A percentile compares a stretch with the other conserved stretches of the same genome.
Evolutionary conservation across 2,797 vertebrate genomes (phyloP).

Genomic region (Tamandua tetradactyla): DNA sequence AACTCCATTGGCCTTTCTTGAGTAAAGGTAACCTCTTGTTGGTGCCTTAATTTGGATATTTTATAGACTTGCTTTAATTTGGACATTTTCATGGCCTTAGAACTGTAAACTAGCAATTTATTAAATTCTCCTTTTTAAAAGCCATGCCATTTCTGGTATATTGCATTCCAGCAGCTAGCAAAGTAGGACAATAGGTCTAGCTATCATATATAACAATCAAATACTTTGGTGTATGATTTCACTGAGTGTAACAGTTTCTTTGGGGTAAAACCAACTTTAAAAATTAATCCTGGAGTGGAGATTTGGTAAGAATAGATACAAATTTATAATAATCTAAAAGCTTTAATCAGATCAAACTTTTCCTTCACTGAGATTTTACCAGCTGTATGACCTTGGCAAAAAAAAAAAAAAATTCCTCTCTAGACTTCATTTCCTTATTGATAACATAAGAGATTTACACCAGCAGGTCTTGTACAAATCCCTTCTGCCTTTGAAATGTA

Average conservation of each 20-base stretch:
- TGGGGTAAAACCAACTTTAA: not conserved
- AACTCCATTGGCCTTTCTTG: too few species aligned
- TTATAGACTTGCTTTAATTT: too few species aligned
- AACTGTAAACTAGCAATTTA: too few species aligned
- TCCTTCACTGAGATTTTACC: not conserved
- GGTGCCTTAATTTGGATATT: too few species aligned
- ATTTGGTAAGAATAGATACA: not conserved
- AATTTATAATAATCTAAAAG: slow-evolving; percentile 30
- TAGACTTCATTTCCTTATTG: not conserved
- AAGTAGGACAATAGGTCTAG: not conserved
- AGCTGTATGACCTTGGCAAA: not conserved
- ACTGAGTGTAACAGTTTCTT: not conserved
- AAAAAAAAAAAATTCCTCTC: not conserved
- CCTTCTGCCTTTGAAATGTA: not conserved
- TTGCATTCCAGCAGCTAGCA: too few species aligned
- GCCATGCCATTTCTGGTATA: too few species aligned
- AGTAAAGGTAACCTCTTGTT: too few species aligned
- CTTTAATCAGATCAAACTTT: slow-evolving; percentile 28
- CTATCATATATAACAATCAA: not conserved
- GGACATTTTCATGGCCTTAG: too few species aligned
- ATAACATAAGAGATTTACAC: not conserved
- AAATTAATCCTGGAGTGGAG: not conserved
- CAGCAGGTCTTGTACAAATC: not conserved
- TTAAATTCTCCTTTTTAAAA: too few species aligned
- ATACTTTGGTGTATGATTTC: slow-evolving; percentile 40